Evolutionary conservation across 2,113 vertebrate species (phyloP), one percentile per base, ranked within the genome.

Genomic region (Lathamus discolor): DNA sequence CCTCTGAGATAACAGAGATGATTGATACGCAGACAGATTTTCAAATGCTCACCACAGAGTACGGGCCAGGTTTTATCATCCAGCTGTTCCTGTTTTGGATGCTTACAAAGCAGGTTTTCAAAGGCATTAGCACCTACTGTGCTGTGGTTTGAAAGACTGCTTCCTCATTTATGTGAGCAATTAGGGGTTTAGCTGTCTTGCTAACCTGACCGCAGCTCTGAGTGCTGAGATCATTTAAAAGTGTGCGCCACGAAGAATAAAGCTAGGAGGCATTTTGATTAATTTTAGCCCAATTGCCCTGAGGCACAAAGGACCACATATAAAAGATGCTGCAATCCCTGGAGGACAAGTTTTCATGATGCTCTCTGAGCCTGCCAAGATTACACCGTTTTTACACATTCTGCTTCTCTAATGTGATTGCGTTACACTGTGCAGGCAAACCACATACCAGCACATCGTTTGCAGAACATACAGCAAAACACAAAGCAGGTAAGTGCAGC

Each of bases 1-100:
- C 67, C 77, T 94, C 73, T 76, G 80, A 79, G 86, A 86, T 93
- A 93, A 93, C 80, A 91, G 83, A 95, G 52, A 89, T 81, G 92
- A 94, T 66, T 84, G 90, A 93, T 84, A 91, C 0, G 0, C 69
- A 88, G 90, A 52, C 88, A 93, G 66, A 93, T 84, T 95, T 96
- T 79, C 83, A 89, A 91, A 94, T 69, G 92, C 77, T 93, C 69
- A 78, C 57, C 33, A 62, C 17, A 27, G 55, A 79, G 46, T 55
- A 82, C 0, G 0, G 76, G 70, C 35, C 52, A 82, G 35, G 3
- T 41, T 83, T 89, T 77, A 82, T 61, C 17, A 69, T 57, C 49
- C 81, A 92, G 96, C 86, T 93, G 83, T 67, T 95, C 55, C 77
- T 59, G 28, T 46, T 95, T 73, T 51, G 62, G 63, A 54, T 49